These are phyloP conservation scores for Lanius ludovicianus DNA, from an alignment of 2,113 vertebrate species.

Conservation along the genomic window DNA sequence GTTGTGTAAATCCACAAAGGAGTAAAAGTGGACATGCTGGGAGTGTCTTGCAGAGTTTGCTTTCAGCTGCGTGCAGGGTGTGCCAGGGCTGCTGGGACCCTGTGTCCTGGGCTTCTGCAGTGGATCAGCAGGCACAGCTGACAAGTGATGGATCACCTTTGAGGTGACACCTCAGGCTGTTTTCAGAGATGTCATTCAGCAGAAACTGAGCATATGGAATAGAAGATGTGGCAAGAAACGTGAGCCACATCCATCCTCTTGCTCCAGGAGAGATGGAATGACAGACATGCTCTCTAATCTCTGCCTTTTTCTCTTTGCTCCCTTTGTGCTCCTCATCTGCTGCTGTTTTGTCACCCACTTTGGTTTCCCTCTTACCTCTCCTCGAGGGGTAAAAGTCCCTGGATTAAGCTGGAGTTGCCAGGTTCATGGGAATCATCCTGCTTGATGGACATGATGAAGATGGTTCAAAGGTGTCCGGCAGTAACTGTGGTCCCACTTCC, in stretches of 20 bases:
- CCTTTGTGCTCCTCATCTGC: background rate
- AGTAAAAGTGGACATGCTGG: rapidly evolving
- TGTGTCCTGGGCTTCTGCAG: background rate
- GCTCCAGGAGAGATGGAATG: background rate
- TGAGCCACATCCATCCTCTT: background rate
- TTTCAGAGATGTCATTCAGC: background rate
- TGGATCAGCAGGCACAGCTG: background rate
- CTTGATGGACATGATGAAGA: rapidly evolving
- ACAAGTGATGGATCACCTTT: background rate
- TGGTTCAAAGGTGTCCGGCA: background rate
- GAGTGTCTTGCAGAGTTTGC: background rate
- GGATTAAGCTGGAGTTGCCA: background rate
- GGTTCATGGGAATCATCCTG: background rate
- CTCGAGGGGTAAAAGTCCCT: background rate
- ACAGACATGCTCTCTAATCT: background rate
- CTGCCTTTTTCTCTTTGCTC: background rate
- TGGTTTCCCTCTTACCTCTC: background rate
- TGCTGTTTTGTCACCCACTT: background rate
- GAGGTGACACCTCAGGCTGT: background rate
- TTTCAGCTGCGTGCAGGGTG: background rate
- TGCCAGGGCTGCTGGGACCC: background rate
- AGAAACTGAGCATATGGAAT: background rate
- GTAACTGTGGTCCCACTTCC: background rate
- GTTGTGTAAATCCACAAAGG: rapidly evolving
- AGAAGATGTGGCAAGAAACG: background rate